These are phyloP conservation scores for Zeuzera pyrina DNA, from an alignment of 2,888 invertebrate species.

Conservation along the genomic window DNA sequence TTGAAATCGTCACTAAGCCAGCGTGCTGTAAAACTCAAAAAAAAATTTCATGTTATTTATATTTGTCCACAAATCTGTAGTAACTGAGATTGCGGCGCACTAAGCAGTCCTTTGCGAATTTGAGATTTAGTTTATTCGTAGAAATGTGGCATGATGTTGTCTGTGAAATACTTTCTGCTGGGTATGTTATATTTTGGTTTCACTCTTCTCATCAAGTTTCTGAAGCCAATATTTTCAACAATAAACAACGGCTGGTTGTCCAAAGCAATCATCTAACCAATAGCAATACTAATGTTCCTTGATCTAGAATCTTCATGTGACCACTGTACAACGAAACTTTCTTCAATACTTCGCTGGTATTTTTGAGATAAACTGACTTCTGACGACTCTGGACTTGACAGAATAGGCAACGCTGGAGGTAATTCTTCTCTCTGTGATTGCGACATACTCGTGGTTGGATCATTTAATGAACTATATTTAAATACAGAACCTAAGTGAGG, in stretches of 20 bases:
- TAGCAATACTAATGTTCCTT: background rate
- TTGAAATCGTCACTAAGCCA: constrained; percentile 8
- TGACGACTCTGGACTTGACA: no score
- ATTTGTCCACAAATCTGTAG: background rate
- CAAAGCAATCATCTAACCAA: background rate
- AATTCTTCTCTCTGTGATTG: no score
- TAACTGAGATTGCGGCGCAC: background rate
- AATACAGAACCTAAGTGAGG: no score
- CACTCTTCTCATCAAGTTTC: no score
- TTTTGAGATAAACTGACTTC: background rate
- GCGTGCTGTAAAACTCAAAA: constrained; percentile 11
- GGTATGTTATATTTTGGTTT: background rate
- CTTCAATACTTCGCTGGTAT: background rate
- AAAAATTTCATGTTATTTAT: constrained; percentile 6
- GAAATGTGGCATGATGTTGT: background rate
- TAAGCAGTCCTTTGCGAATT: background rate
- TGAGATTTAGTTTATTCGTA: background rate
- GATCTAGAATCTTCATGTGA: background rate
- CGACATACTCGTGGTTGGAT: no score
- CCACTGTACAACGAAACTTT: background rate
- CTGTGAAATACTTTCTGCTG: background rate
- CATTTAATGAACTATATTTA: no score
- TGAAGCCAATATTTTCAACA: background rate
- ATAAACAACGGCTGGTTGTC: background rate
- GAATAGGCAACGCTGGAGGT: no score